phyloP scores from a whole-genome alignment of 2,888 invertebrate genomes.

The Abrostola tripartita region DNA sequence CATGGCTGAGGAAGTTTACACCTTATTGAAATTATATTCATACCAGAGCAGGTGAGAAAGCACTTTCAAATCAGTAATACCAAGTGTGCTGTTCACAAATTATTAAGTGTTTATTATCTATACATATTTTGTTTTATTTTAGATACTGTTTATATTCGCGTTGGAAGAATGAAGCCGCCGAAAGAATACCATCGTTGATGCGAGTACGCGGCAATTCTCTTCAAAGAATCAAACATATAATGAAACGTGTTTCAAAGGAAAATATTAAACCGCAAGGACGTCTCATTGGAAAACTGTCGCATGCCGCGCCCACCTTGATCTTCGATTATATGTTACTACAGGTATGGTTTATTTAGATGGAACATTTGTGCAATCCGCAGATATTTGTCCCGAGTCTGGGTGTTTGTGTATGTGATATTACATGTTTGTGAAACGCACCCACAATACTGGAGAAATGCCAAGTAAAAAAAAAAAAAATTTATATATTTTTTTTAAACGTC shows the following conservation, averaged over 20 bases:
- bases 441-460: no score
- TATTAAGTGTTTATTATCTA: background rate
- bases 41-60: constrained; percentile 92
- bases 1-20: constrained; percentile 98
- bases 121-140: constrained; percentile 34
- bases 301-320: constrained; percentile 97
- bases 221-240: constrained; percentile 97
- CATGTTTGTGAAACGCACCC: no score
- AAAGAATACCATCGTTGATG: constrained; percentile 94
- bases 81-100: background rate
- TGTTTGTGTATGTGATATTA: no score
- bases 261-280: constrained; percentile 99
- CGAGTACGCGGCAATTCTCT: constrained; percentile 95
- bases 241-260: constrained; percentile 99
- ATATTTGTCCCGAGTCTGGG: no score
- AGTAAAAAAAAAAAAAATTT: no score
- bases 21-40: constrained; percentile 94
- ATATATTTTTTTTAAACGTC: no score
- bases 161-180: constrained; percentile 96
- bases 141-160: constrained; percentile 97
- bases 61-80: background rate
- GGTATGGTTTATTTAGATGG: constrained; percentile 68
- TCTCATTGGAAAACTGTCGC: constrained; percentile 98
- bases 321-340: constrained; percentile 96
- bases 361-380: no score